A percentile compares a stretch with the other conserved stretches of the same genome.
phyloP scores from a whole-genome alignment of 1,140 invertebrate species.

The Archegozetes longisetosus region DNA sequence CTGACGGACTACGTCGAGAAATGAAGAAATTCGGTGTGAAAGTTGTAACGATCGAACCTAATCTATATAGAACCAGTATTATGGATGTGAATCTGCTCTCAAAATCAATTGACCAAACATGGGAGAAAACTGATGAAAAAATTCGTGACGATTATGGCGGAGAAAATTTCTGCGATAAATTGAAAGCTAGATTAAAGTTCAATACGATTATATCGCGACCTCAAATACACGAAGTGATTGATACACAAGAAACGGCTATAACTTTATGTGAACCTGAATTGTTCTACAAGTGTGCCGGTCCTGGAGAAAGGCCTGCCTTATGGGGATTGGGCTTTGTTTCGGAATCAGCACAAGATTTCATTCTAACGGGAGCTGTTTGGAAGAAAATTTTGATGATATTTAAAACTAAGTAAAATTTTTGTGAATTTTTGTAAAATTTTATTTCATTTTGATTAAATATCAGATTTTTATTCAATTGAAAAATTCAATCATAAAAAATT shows the following conservation, averaged over 20 bases:
- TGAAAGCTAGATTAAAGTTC: not conserved
- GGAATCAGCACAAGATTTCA: not conserved
- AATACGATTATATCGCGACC: not conserved
- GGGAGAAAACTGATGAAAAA: not conserved
- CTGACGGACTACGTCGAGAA: slow-evolving; percentile 35
- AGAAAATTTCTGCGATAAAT: not conserved
- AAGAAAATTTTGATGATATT: no score
- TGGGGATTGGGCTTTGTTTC: not conserved
- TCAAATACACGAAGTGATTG: slow-evolving; percentile 1
- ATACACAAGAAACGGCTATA: not conserved
- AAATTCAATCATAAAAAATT: no score
- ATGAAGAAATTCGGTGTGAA: slow-evolving; percentile 29
- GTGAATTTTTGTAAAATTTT: no score
- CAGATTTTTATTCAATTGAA: no score
- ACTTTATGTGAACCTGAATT: not conserved
- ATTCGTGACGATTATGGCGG: not conserved
- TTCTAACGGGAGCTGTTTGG: not conserved
- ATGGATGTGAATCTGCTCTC: slow-evolving; percentile 16
- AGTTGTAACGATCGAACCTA: slow-evolving; percentile 35
- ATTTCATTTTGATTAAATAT: no score
- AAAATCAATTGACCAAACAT: not conserved
- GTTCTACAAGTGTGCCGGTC: not conserved
- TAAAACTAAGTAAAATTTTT: no score
- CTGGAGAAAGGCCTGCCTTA: not conserved
- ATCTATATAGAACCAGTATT: slow-evolving; percentile 30